Base-by-base conservation (phyloP, 1,140 invertebrate genomes). In the Brachionus koreanus region DNA sequence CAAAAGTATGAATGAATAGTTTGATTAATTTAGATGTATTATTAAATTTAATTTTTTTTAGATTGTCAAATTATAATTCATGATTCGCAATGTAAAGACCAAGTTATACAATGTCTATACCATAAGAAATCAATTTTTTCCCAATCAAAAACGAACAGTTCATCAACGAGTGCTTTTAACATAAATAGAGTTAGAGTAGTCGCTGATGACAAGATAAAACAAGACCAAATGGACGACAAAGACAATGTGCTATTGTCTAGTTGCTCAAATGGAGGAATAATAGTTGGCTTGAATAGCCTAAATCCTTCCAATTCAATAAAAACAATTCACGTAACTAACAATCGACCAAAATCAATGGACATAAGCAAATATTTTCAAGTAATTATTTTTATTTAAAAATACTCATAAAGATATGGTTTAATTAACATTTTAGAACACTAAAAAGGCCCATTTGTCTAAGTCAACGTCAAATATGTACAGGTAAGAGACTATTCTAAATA, bases 391-490 rank as follows among this genome's bases (percentile, higher is more conserved):
- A 19, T 6, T 19, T 5, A 57, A 57, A 52, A 57, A 57, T 3
- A 9, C 49, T 57, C 16, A 7, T 25, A 6, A 57, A 57, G 49
- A 57, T 57, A 19, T 7, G 49, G 49, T 57, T 57, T 57, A 69
- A 69, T 37, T 69, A 37, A 37, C 35, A 37, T 79, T 79, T 79
- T 35, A 29, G 43, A 29, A 23, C 25, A 23, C 39, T 33, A 37
- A n/a, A 29, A 61, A 79, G 76, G 49, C 76, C 37, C 76, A 79
- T 42, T 43, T 79, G 37, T 79, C 76, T 65, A 79, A 79, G 16
- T 79, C 76, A 13, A 79, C 76, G 19, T 79, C 76, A 25, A 79
- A 79, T 63, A 79, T 79, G 76, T 79, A 79, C 76, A 79, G 76
- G 76, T 79, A 79, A 61, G 76, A 74, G 37, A 74, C 39, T 46